These are phyloP conservation scores for Papilio helenus DNA, from an alignment of 1,140 invertebrate genomes.

Conservation along the genomic window DNA sequence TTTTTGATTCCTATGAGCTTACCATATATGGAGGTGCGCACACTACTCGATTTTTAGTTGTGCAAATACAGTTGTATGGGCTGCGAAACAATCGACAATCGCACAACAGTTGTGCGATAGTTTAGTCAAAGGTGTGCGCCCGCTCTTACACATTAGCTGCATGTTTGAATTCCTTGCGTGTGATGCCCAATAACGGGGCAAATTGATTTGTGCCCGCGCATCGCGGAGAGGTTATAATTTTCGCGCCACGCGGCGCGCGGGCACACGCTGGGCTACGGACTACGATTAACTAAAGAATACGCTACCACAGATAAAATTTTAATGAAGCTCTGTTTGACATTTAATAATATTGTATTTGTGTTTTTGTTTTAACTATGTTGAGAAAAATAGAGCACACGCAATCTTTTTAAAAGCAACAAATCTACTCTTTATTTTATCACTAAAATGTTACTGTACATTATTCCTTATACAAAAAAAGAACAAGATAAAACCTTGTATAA, in stretches of 20 bases:
- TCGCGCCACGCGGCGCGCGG: conserved; percentile 62
- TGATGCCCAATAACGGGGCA: conserved; percentile 46
- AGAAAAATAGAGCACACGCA: not conserved
- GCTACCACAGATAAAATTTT: conserved; percentile 39
- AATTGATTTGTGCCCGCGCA: conserved; percentile 62
- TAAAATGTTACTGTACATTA: too few relatives aligned
- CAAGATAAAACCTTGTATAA: too few relatives aligned
- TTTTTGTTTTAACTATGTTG: not conserved
- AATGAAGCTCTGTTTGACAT: conserved; percentile 29
- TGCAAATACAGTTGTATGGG: too few relatives aligned
- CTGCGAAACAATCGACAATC: too few relatives aligned
- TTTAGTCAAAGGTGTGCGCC: too few relatives aligned
- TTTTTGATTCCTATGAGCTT: too few relatives aligned
- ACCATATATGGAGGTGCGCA: too few relatives aligned
- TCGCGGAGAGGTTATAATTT: conserved; percentile 65
- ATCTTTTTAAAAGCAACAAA: not conserved
- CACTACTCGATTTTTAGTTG: too few relatives aligned
- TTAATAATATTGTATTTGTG: not conserved
- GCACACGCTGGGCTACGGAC: conserved; percentile 55
- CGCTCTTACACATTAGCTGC: not conserved
- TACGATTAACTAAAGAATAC: conserved; percentile 19
- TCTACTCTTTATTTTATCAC: too few relatives aligned
- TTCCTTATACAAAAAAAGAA: too few relatives aligned
- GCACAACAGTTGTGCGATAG: too few relatives aligned
- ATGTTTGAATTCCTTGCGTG: conserved; percentile 25